Evolutionary conservation across 1,140 invertebrate genomes (phyloP), one percentile per base, ranked within the genome.

Genomic region (Heliconius nattereri): DNA sequence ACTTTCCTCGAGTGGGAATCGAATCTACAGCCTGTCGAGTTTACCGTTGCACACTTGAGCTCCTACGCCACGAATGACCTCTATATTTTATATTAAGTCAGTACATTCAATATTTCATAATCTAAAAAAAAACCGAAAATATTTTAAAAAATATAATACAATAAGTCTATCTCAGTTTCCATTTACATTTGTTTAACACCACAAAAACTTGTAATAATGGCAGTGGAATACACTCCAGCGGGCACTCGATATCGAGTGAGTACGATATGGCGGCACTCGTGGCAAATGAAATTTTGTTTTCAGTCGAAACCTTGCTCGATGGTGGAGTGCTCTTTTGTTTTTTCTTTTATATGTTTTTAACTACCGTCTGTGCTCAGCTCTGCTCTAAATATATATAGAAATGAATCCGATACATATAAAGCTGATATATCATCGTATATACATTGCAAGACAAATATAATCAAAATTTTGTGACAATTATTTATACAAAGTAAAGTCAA

Each of bases 211-310:
- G 74, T 78, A 78, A 77, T 78, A 81, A 81, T 74, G 23, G 72
- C 75, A 75, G 72, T 71, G 60, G 79, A 78, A 66, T 76, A 66
- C 74, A 35, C 60, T 70, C 79, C 73, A 74, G 74, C 79, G 54
- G 29, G 54, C 79, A 40, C 76, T 81, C 73, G 72, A 81, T 76
- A 57, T 70, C 72, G 71, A 81, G 72, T 70, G 71, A 54, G 76
- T 72, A 78, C 73, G 71, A 78, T 78, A 81, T 78, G 76, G 77
- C 76, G 60, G 76, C 75, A 81, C 79, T 70, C 78, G 73, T 79
- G 45, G 54, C 79, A 72, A 81, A 81, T 81, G 76, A 81, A 81
- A 81, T 78, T 81, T 81, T 80, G 75, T 80, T 80, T 80, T 77
- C 54, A 80, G 66, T 76, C 54, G 71, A 75, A 81, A 78, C 60